Conservation (phyloP, 2,797 vertebrate species). For the Telmatherina bonti region DNA sequence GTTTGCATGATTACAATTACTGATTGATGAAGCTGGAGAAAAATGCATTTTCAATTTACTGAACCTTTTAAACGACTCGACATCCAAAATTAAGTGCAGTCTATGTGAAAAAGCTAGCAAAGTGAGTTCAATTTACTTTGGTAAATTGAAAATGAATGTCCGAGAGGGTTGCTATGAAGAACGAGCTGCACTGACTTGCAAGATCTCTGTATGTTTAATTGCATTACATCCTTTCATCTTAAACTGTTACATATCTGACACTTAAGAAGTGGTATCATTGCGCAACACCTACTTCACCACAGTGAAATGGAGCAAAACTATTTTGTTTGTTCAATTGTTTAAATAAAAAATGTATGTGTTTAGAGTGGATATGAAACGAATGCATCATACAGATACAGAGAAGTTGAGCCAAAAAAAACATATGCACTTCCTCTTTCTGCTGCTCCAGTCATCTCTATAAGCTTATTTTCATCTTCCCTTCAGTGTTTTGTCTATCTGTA, state of each 20-base stretch:
- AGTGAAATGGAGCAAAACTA: background rate
- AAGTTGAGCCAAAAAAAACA: slow-evolving; percentile 4
- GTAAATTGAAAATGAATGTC: background rate
- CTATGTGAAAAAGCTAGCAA: background rate
- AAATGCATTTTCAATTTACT: background rate
- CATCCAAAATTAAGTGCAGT: background rate
- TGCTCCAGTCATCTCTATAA: background rate
- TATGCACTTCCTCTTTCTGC: slow-evolving; percentile 7
- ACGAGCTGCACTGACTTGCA: background rate
- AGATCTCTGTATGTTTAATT: background rate
- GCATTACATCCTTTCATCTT: background rate
- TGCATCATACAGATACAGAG: background rate
- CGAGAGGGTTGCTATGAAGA: background rate
- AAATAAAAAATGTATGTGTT: background rate
- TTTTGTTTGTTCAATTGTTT: background rate
- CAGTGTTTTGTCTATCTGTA: slow-evolving; percentile 26
- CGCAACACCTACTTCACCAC: background rate
- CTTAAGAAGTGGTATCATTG: background rate
- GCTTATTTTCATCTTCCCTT: slow-evolving; percentile 17
- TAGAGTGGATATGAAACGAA: background rate
- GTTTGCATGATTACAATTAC: background rate
- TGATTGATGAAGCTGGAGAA: background rate
- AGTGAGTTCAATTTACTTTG: background rate
- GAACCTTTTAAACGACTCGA: background rate
- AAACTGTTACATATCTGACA: background rate